Base-by-base conservation (phyloP, 1,140 invertebrate species). In the Lordiphosa stackelbergi region DNA sequence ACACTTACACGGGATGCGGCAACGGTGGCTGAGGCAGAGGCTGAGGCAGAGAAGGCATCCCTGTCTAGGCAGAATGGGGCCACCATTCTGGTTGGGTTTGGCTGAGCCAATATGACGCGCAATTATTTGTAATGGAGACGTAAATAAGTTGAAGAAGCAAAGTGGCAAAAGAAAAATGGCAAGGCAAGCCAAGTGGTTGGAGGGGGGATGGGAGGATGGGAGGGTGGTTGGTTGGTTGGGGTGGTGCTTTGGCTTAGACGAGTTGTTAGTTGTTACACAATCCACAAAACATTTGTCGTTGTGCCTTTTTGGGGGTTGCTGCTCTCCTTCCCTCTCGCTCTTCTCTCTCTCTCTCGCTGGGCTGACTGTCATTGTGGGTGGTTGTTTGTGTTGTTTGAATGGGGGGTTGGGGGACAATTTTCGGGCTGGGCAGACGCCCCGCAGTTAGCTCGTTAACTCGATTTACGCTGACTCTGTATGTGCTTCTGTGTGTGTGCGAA, bases 91-190 rank as follows among this genome's bases (percentile, higher is more conserved):
- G 10, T 61, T 35, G 12, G 11, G 7, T 3, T 12, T 12, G 9
- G 77, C 77, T 64, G 68, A 85, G 84, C 84, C 84, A 85, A 85
- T 85, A 85, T 85, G 84, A 84, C 73, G 74, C 75, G 84, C 84
- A 86, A 86, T 86, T 86, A 86, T 86, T 86, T 86, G 84, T 86
- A 86, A 86, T 86, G 74, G 84, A 86, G 84, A 84, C 84, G 74
- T 85, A 73, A 84, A 78, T 73, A 84, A 84, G 78, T 83, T 84
- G 66, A 84, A 77, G 78, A 73, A 73, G 69, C 69, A 83, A 83
- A 84, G 77, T 77, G 78, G 73, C 66, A 70, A 73, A 69, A 78
- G 58, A 60, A 66, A 84, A 83, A 73, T 69, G 72, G 72, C 68
- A 81, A 64, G 56, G 59, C 53, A 60, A 60, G 51, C 36, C 28